A percentile compares a stretch with the other conserved stretches of the same genome.
Conservation (phyloP, 2,113 vertebrate genomes). For the Cyprinodon tularosa region DNA sequence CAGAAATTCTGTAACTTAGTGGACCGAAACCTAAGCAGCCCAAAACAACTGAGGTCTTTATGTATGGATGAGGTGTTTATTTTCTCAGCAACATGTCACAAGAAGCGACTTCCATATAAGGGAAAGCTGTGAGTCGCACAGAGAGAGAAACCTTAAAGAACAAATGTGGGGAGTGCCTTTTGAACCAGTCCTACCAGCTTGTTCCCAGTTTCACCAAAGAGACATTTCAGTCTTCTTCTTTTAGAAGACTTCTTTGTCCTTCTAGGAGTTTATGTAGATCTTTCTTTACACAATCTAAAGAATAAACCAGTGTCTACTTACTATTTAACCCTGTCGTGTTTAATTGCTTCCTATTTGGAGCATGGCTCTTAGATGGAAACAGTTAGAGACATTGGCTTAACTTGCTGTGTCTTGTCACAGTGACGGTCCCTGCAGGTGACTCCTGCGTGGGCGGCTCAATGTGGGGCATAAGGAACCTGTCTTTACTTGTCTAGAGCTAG, state of each 20-base stretch:
- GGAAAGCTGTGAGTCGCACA: slow-evolving; percentile 26
- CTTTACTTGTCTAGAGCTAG: slow-evolving; percentile 49
- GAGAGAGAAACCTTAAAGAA: slow-evolving; percentile 18
- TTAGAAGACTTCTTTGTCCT: slow-evolving; percentile 25
- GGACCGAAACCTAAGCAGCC: neutral
- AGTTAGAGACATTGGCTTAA: neutral
- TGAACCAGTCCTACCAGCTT: slow-evolving; percentile 77
- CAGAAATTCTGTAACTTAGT: neutral
- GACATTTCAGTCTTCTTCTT: slow-evolving; percentile 48
- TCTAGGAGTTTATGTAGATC: slow-evolving; percentile 20
- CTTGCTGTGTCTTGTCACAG: slow-evolving; percentile 13
- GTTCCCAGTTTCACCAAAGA: slow-evolving; percentile 68
- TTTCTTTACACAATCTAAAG: slow-evolving; percentile 5
- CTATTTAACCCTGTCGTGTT: neutral
- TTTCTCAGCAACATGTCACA: neutral
- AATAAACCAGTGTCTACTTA: neutral
- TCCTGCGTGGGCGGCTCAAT: slow-evolving; percentile 38
- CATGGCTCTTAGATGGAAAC: neutral
- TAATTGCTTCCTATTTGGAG: neutral
- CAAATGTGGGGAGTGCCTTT: slow-evolving; percentile 65
- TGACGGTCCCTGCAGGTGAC: slow-evolving; percentile 37
- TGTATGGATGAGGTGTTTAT: slow-evolving; percentile 1
- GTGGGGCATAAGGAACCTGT: slow-evolving; percentile 58
- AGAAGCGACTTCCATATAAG: slow-evolving; percentile 54
- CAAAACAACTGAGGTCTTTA: slow-evolving; percentile 21